Evolutionary conservation across 2,797 vertebrate genomes (phyloP), one percentile per base, ranked within the genome.

Genomic region (Manis javanica): DNA sequence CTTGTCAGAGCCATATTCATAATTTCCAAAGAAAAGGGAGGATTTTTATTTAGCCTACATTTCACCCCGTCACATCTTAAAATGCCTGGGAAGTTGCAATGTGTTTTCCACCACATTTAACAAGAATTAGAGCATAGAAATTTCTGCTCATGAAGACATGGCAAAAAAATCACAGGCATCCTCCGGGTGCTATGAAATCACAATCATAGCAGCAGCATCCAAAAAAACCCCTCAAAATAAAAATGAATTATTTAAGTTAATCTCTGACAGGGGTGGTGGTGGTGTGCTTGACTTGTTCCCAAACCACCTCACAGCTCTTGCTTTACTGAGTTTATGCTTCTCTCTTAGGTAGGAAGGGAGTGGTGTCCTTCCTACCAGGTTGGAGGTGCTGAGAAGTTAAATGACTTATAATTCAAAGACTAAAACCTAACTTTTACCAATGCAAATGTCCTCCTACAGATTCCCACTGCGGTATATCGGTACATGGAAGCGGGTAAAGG

Each of bases 61-160:
- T 57, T 71, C 29, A 39, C 64, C 49, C 55, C 16, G 8, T 46
- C 66, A 49, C n/a, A 8, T 21, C 51, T 42, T 23, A 39, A 71
- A 72, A 63, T 72, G 53, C 57, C 72, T 7, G 15, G 53, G 57
- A 96, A 81, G 51, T 78, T 31, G 64, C 46, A 39, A 89, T 26
- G n/a, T 46, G 34, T 16, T 86, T 72, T 11, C 3, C 13, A 68
- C 19, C 23, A 13, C 49, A 23, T 39, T 4, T 42, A 69, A 26
- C 39, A 55, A 53, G 59, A 61, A 34, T 59, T 23, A 77, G 46
- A 78, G 7, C 15, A 1, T 19, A 46, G 55, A 83, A 74, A 51
- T 15, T 23, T 55, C 6, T 9, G 29, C 3, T 68, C 3, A 0
- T 5, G 24, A 31, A 39, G 39, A 51, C 11, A 10, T 15, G 1